phyloP scores from a whole-genome alignment of 2,888 invertebrate genomes.

The Spatulosminthurus flaviceps region DNA sequence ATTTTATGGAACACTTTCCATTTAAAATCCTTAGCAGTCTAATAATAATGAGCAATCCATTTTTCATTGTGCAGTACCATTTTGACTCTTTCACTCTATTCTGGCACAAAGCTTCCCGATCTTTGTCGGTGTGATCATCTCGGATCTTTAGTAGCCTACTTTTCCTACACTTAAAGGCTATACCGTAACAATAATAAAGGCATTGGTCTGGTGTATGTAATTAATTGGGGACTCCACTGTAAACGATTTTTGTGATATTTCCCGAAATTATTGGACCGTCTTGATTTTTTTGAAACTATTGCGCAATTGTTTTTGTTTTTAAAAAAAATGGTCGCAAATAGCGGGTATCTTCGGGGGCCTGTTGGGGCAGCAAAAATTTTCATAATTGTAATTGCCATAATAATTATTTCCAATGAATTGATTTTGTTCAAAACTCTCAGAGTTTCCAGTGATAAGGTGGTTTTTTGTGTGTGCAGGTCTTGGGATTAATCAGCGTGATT shows the following conservation, averaged over 20 bases:
- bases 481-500: conserved; percentile 42
- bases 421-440: too few species aligned
- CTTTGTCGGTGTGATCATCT: neutral
- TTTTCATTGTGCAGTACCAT: neutral
- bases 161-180: too few species aligned
- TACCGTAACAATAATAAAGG: too few species aligned
- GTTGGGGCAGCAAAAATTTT: conserved; percentile 29
- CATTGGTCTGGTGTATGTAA: too few species aligned
- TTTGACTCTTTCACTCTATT: conserved; percentile 9
- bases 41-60: conserved; percentile 4
- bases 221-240: too few species aligned
- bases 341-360: neutral
- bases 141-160: neutral
- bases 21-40: conserved; percentile 20
- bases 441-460: neutral
- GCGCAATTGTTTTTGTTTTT: neutral
- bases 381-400: conserved; percentile 24
- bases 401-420: too few species aligned
- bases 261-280: too few species aligned
- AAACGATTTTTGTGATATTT: too few species aligned
- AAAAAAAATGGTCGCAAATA: neutral
- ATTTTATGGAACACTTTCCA: conserved; percentile 37
- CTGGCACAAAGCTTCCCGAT: neutral
- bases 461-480: conserved; percentile 10
- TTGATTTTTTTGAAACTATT: too few species aligned